Evolutionary conservation across 2,888 invertebrate genomes (phyloP), one percentile per base, ranked within the genome.

Genomic region (Cephus pulcher): DNA sequence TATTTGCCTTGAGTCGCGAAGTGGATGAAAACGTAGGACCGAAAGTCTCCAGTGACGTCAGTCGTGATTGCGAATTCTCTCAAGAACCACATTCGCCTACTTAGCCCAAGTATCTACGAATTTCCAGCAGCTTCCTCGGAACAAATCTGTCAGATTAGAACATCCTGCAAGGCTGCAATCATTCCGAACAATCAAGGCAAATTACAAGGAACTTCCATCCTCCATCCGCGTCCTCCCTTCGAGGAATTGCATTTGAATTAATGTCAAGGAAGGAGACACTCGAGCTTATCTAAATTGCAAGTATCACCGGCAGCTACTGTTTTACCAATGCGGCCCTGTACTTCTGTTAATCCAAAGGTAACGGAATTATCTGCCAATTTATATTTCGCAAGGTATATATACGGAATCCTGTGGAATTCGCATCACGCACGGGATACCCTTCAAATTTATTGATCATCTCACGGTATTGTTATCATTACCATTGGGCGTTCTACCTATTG

Each of bases 101-200:
- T 56, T 23, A 23, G 12, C 1, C 56, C 23, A 15, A 15, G 56
- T 23, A 23, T 23, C 23, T 23, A 23, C 56, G 56, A 56, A 56
- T 23, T 56, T 23, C 23, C 23, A 2, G 6, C 2, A 9, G 6
- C 56, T 56, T 56, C 56, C 56, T 56, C 2, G 9, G 1, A 23
- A 9, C 56, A 15, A 56, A 56, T 23, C 23, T 23, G 23, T 23
- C 23, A 2, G 23, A 56, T 56, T 56, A 23, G 6, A 23, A 56
- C 23, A 56, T 56, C 56, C 56, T 56, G 23, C 56, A 2, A 56
- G 23, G 56, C 56, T 56, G 23, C 23, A 9, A 23, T 56, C 23
- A 23, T 56, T 9, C 56, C 23, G 6, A 56, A 77, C 77, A 82
- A 83, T 83, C 80, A 80, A 80, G 80, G 79, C 79, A 80, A 83